phyloP scores from a whole-genome alignment of 2,113 vertebrate species.

The Orientallactaga bullata region DNA sequence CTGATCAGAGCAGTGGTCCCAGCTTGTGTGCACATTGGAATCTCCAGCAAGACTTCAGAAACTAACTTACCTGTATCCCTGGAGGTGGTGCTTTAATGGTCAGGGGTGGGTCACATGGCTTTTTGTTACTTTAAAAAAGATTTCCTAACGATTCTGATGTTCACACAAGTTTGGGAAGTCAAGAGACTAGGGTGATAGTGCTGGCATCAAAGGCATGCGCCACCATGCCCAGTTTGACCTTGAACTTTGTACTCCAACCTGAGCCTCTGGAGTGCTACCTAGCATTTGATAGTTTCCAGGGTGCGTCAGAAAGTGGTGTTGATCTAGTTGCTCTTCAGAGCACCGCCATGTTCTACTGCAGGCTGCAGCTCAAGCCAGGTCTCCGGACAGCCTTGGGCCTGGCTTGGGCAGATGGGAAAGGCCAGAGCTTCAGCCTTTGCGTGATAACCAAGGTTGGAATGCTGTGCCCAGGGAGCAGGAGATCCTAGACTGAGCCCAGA shows the following conservation, averaged over 20 bases:
- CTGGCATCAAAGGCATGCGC: background rate
- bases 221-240: too few species aligned
- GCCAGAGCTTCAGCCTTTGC: background rate
- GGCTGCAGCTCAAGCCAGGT: background rate
- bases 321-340: background rate
- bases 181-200: background rate
- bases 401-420: background rate
- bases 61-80: background rate
- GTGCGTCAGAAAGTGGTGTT: background rate
- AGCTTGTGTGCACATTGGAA: background rate
- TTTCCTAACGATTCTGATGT: background rate
- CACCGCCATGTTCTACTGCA: background rate
- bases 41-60: background rate
- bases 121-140: background rate
- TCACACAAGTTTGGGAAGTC: background rate
- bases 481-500: background rate
- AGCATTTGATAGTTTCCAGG: background rate
- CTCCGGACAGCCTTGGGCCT: background rate
- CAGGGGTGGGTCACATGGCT: background rate
- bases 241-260: too few species aligned
- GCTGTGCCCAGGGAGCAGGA: fast-evolving
- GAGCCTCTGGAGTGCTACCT: background rate
- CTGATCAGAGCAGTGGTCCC: background rate
- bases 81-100: background rate
- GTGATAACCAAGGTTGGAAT: fast-evolving